A percentile compares a stretch with the other conserved stretches of the same genome.
phyloP scores from a whole-genome alignment of 2,888 invertebrate genomes.

The Sinelater perroti region DNA sequence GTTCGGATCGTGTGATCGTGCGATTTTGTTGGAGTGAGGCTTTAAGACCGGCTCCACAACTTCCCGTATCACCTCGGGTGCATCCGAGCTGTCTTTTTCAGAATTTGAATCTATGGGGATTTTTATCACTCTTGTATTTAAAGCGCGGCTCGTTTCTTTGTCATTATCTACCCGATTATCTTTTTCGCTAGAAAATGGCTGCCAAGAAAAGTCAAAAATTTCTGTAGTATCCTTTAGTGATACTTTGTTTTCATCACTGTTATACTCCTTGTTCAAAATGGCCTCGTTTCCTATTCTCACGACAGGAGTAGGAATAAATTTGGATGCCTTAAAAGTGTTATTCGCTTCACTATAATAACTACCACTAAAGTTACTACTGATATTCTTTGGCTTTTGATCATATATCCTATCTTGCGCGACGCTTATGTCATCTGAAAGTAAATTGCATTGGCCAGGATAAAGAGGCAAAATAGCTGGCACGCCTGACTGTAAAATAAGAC shows the following conservation, averaged over 20 bases:
- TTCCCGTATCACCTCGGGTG: conserved; percentile 61
- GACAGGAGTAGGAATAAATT: conserved; percentile 58
- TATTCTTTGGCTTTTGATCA: conserved; percentile 25
- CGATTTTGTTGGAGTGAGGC: conserved; percentile 67
- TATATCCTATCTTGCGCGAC: conserved; percentile 12
- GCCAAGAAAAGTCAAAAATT: conserved; percentile 62
- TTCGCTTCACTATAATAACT: conserved; percentile 2
- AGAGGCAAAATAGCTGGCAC: conserved; percentile 77
- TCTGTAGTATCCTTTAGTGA: conserved; percentile 60
- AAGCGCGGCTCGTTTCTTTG: conserved; percentile 68
- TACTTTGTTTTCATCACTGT: conserved; percentile 42
- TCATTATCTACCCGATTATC: conserved; percentile 63
- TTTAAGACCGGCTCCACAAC: conserved; percentile 79
- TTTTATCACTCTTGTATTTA: conserved; percentile 57
- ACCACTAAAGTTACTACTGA: background rate
- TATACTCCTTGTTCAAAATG: conserved; percentile 43
- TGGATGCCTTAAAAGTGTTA: conserved; percentile 40
- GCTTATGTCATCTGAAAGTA: conserved; percentile 63
- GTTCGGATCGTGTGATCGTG: conserved; percentile 61
- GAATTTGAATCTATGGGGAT: conserved; percentile 22
- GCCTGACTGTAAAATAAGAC: conserved; percentile 77
- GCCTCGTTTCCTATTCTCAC: conserved; percentile 58
- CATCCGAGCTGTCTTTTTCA: conserved; percentile 18
- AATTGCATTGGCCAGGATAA: conserved; percentile 79
- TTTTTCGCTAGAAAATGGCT: conserved; percentile 60